These are phyloP conservation scores for Plecturocebus donacophilus DNA, from an alignment of 2,113 vertebrate genomes.

Conservation along the genomic window DNA sequence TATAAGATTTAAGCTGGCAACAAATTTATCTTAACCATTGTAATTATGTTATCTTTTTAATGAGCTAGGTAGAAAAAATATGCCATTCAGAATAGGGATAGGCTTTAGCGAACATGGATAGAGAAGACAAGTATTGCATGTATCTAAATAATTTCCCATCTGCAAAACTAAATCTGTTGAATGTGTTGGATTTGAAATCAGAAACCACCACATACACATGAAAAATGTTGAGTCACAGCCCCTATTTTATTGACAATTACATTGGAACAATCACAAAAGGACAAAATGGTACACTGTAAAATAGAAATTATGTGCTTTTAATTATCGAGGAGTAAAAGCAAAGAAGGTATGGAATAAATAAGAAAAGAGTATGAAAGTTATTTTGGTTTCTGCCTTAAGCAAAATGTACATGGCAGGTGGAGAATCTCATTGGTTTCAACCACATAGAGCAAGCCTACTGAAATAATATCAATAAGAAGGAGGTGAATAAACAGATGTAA, in stretches of 20 bases:
- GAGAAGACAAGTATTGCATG: background rate
- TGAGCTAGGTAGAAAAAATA: background rate
- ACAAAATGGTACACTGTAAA: background rate
- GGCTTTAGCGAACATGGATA: background rate
- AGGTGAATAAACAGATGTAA: background rate
- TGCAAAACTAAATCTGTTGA: slow-evolving; percentile 36
- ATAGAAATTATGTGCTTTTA: background rate
- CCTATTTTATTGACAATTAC: slow-evolving; percentile 28
- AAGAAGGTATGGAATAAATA: background rate
- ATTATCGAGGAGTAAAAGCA: slow-evolving; percentile 7
- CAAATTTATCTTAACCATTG: slow-evolving; percentile 54
- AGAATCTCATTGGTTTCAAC: background rate
- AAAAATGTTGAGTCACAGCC: background rate
- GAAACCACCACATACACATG: background rate
- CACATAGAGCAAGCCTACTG: background rate
- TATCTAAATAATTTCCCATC: slow-evolving; percentile 30
- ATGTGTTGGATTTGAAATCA: slow-evolving; percentile 31
- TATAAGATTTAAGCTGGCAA: background rate
- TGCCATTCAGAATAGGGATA: background rate
- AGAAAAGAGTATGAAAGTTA: background rate
- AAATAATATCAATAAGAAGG: background rate
- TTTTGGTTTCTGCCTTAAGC: background rate
- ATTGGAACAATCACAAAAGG: slow-evolving; percentile 32
- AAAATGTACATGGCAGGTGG: background rate
- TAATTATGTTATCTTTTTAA: background rate